A percentile compares a stretch with the other conserved stretches of the same genome.
phyloP scores from a whole-genome alignment of 1,140 invertebrate genomes.

The Fopius arisanus region DNA sequence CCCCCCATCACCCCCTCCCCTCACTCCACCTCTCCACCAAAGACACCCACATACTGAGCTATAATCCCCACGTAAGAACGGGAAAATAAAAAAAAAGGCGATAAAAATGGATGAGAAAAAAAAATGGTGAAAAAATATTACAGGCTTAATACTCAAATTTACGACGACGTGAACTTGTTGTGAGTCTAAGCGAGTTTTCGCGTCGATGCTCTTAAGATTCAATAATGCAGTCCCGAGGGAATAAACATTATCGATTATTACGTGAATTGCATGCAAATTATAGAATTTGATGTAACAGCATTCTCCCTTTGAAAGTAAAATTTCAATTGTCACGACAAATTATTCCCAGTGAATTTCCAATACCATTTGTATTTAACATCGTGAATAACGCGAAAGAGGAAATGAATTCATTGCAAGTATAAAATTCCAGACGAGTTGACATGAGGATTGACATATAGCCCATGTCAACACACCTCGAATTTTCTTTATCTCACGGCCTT shows the following conservation, averaged over 20 bases:
- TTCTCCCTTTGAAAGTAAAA: no score
- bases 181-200: neutral
- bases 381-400: no score
- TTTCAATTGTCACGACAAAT: no score
- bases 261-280: neutral
- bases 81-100: slow-evolving; percentile 4
- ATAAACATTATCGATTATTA: neutral
- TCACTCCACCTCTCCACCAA: neutral
- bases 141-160: slow-evolving; percentile 19
- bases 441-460: no score
- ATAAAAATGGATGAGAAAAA: no score
- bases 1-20: no score
- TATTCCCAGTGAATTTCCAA: neutral
- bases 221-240: neutral
- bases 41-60: slow-evolving; percentile 1
- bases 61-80: neutral
- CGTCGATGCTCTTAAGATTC: neutral
- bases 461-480: no score
- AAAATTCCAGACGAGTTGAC: no score
- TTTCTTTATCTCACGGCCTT: no score
- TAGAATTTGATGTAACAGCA: neutral
- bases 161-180: slow-evolving; percentile 16
- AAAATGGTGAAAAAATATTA: neutral
- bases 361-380: no score
- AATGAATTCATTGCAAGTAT: no score